phyloP scores from a whole-genome alignment of 1,140 invertebrate species.

The Leptopilina clavipes region DNA sequence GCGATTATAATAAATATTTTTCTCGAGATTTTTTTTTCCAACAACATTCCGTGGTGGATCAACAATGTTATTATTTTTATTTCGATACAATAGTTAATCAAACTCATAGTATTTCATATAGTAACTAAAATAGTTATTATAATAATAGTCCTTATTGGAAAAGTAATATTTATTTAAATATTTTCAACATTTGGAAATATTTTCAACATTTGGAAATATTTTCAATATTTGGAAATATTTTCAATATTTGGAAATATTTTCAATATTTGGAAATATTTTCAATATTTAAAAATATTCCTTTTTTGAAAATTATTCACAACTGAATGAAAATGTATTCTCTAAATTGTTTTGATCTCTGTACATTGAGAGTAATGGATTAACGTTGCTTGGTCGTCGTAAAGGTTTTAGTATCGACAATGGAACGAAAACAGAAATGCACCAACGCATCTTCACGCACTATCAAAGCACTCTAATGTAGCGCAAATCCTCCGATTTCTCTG shows the following conservation, averaged over 20 bases:
- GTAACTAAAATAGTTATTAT: no score
- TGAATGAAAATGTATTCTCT: not conserved
- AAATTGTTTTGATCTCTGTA: not conserved
- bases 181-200: no score
- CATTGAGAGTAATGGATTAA: not conserved
- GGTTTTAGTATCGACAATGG: not conserved
- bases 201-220: no score
- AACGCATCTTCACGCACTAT: slow-evolving; percentile 17
- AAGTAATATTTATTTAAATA: no score
- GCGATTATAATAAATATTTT: not conserved
- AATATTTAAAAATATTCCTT: not conserved
- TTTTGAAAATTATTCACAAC: not conserved
- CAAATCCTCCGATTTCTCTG: slow-evolving; percentile 22
- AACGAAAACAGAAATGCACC: slow-evolving; percentile 13
- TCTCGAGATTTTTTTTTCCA: not conserved
- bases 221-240: no score
- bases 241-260: no score
- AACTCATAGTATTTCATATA: no score
- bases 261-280: no score
- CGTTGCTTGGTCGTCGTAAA: not conserved
- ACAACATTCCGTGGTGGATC: not conserved
- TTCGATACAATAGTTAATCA: no score
- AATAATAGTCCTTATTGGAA: no score
- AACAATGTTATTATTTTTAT: not conserved
- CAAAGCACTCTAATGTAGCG: slow-evolving; percentile 17